Percentiles rank a stretch among this genome's conserved stretches.
phyloP scores from a whole-genome alignment of 2,888 invertebrate genomes.

The Polyploca ridens region DNA sequence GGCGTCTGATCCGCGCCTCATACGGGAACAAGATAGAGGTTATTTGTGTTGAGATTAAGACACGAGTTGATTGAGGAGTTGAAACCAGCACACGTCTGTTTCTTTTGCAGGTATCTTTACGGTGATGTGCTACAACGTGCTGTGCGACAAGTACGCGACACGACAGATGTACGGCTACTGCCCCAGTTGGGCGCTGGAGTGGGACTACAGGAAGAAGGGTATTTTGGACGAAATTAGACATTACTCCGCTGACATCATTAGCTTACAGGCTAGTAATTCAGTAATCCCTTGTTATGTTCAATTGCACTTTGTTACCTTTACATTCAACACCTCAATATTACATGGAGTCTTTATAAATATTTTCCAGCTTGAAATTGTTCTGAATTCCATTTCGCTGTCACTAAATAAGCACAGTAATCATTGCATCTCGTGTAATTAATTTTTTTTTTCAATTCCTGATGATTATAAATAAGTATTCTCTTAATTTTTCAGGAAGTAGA shows the following conservation, averaged over 20 bases:
- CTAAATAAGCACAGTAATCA: not conserved
- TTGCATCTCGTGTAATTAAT: not conserved
- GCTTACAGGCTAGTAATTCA: constrained; percentile 83
- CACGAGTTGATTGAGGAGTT: constrained; percentile 19
- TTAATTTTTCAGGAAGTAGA: constrained; percentile 93
- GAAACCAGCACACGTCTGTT: constrained; percentile 11
- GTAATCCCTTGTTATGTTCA: constrained; percentile 14
- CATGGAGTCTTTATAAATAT: no score
- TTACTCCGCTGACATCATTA: constrained; percentile 98
- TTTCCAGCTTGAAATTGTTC: not conserved
- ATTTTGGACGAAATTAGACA: constrained; percentile 98
- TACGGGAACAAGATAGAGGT: constrained; percentile 48
- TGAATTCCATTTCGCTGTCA: not conserved
- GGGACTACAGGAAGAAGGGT: constrained; percentile 99
- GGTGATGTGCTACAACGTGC: constrained; percentile 99
- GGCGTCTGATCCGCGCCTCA: constrained; percentile 51
- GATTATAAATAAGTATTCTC: not conserved
- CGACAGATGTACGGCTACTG: constrained; percentile 99
- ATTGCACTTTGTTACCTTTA: not conserved
- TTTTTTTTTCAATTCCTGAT: not conserved
- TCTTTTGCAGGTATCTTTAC: constrained; percentile 93
- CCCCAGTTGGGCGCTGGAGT: constrained; percentile 99
- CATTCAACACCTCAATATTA: constrained; percentile 1
- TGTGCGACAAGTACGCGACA: constrained; percentile 99
- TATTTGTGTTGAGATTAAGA: constrained; percentile 40